phyloP scores from a whole-genome alignment of 2,888 invertebrate genomes.

The Oligia latruncula region DNA sequence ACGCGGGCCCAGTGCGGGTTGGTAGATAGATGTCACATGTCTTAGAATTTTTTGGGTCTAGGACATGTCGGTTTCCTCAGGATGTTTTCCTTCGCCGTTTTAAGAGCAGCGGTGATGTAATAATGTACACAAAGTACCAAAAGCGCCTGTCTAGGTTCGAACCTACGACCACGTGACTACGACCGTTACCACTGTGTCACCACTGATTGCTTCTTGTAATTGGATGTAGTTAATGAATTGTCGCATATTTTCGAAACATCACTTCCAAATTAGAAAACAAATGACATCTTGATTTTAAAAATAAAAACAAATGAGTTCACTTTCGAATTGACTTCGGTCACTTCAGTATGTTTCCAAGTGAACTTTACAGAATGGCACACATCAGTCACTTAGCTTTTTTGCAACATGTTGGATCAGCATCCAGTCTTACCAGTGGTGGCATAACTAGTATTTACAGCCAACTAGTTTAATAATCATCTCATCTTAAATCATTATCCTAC shows the following conservation, averaged over 20 bases:
- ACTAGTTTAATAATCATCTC: background rate
- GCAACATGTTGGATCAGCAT: background rate
- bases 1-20: too few relatives aligned
- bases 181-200: too few relatives aligned
- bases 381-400: background rate
- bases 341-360: background rate
- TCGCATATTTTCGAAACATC: background rate
- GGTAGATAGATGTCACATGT: too few relatives aligned
- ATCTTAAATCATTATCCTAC: constrained; percentile 30
- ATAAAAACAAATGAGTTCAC: background rate
- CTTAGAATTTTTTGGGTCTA: too few relatives aligned
- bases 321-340: background rate
- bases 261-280: background rate
- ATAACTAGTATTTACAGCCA: constrained; percentile 1
- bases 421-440: constrained; percentile 9
- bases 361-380: background rate
- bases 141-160: too few relatives aligned
- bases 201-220: too few relatives aligned
- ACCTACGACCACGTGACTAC: too few relatives aligned
- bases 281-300: background rate
- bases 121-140: too few relatives aligned
- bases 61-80: too few relatives aligned
- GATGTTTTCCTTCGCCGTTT: too few relatives aligned
- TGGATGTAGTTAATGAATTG: too few relatives aligned
- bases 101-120: too few relatives aligned